These are phyloP conservation scores for Sesamia nonagrioides DNA, from an alignment of 1,140 invertebrate genomes.

Conservation along the genomic window DNA sequence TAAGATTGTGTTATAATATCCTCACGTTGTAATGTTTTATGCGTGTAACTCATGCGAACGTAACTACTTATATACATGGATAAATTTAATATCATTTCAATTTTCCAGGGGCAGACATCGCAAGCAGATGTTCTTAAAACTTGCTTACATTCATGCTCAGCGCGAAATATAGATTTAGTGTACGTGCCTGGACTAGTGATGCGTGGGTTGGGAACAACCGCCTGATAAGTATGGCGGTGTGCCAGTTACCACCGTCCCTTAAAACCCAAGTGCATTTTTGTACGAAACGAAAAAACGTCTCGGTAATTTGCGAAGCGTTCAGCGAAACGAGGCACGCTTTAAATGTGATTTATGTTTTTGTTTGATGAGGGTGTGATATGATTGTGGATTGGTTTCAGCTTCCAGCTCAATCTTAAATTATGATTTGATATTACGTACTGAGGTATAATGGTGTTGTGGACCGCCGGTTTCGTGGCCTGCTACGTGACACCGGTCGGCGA, in stretches of 20 bases:
- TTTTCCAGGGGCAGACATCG: conserved; percentile 34
- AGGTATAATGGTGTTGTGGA: too few relatives aligned
- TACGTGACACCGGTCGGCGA: too few relatives aligned
- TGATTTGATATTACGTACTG: not conserved
- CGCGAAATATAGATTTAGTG: conserved; percentile 51
- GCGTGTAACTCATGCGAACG: not conserved
- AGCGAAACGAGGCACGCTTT: conserved; percentile 7
- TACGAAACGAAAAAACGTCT: conserved; percentile 34
- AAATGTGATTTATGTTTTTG: conserved; percentile 21
- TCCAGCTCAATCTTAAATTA: conserved; percentile 25
- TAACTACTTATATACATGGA: not conserved
- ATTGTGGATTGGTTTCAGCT: conserved; percentile 6
- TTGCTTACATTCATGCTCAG: conserved; percentile 54
- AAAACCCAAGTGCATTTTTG: conserved; percentile 24
- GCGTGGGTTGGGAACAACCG: conserved; percentile 28
- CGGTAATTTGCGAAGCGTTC: conserved; percentile 15
- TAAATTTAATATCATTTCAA: conserved; percentile 40
- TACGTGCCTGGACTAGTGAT: conserved; percentile 50
- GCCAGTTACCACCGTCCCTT: conserved; percentile 36
- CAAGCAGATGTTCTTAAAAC: conserved; percentile 54
- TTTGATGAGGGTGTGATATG: conserved; percentile 16
- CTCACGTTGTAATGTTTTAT: conserved; percentile 1
- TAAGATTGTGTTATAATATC: not conserved
- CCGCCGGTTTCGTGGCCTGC: too few relatives aligned
- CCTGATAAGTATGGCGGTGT: conserved; percentile 36